Evolutionary conservation across 2,797 vertebrate species (phyloP).

Genomic region (Oreortyx pictus): DNA sequence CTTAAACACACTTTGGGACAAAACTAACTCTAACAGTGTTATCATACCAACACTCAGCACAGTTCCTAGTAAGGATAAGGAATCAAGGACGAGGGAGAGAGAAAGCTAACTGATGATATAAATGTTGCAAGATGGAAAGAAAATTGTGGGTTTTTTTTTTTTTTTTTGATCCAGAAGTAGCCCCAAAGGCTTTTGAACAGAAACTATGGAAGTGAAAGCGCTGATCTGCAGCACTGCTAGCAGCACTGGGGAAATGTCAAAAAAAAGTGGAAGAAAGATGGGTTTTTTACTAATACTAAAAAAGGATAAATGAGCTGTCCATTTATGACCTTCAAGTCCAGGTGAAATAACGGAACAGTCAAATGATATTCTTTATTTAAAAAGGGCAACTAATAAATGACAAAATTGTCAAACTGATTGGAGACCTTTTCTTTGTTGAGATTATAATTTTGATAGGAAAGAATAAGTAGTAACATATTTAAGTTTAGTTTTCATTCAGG

Average conservation of each 20-base stretch:
- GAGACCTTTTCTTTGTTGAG: background rate
- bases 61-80: background rate
- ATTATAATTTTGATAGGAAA: background rate
- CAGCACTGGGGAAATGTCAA: background rate
- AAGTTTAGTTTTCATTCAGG: background rate
- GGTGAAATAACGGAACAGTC: background rate
- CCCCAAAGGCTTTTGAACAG: background rate
- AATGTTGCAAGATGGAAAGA: background rate
- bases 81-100: background rate
- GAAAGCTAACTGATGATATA: background rate
- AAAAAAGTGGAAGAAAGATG: background rate
- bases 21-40: background rate
- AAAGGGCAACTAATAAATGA: background rate
- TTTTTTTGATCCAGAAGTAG: background rate
- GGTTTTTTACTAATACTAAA: background rate
- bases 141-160: background rate
- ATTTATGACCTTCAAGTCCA: background rate
- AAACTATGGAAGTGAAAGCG: background rate
- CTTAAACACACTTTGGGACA: background rate
- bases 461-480: background rate
- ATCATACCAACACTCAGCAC: background rate
- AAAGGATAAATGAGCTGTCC: background rate
- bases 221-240: background rate
- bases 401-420: background rate
- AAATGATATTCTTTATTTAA: background rate